These are phyloP conservation scores for Cheirogaleus medius DNA, from an alignment of 2,113 vertebrate species.

Conservation along the genomic window DNA sequence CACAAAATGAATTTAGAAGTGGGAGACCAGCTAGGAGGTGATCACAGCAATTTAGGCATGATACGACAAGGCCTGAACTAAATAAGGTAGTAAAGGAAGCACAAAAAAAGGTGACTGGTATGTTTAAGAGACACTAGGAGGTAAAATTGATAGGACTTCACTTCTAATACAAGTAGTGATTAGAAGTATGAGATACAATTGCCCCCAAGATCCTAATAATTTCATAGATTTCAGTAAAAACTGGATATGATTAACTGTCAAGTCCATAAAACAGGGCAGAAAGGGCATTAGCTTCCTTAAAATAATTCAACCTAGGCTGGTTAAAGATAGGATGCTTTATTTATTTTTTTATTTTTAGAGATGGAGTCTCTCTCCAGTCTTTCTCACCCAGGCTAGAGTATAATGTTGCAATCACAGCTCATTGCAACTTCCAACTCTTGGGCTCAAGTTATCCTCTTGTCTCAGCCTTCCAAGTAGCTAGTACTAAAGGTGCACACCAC, in stretches of 20 bases:
- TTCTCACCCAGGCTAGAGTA: no score
- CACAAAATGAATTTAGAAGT: not conserved
- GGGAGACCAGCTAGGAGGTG: not conserved
- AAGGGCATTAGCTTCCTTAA: not conserved
- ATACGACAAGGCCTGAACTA: not conserved
- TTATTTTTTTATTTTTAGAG: no score
- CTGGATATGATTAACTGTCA: not conserved
- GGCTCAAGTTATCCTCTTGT: no score
- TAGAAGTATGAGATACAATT: not conserved
- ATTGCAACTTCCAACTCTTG: no score
- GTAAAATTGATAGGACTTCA: not conserved
- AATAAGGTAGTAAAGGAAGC: not conserved
- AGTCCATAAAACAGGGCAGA: not conserved
- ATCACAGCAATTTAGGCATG: not conserved
- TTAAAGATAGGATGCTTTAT: not conserved
- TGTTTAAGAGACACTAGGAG: not conserved
- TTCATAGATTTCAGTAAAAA: conserved; percentile 18
- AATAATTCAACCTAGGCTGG: not conserved
- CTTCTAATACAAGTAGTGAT: not conserved
- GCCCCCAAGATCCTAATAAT: not conserved
- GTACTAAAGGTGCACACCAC: no score
- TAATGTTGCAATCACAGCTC: no score
- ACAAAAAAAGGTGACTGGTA: not conserved
- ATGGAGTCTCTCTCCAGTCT: no score
- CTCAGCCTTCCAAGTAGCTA: no score